These are phyloP conservation scores for Molorchus minor DNA, from an alignment of 2,888 invertebrate genomes.

Conservation along the genomic window DNA sequence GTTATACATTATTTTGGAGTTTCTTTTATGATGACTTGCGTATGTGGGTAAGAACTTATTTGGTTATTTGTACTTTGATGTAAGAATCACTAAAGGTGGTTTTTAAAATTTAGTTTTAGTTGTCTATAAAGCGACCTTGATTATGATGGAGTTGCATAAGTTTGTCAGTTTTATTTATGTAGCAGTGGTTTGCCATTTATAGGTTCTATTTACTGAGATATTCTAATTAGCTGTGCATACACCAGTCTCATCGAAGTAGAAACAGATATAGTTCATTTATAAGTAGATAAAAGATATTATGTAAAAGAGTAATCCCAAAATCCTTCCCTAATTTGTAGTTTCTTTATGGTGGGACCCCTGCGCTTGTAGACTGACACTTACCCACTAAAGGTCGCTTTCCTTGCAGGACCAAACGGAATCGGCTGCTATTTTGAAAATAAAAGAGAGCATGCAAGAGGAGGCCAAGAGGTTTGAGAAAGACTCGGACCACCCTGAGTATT, in stretches of 20 bases:
- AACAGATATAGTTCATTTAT: background rate
- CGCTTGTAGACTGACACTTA: conserved; percentile 63
- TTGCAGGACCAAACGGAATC: conserved; percentile 92
- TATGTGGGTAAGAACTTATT: conserved; percentile 23
- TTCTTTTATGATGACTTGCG: conserved; percentile 4
- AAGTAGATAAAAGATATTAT: background rate
- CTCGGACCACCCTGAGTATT: conserved; percentile 96
- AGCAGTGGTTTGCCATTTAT: background rate
- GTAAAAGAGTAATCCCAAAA: conserved; percentile 8
- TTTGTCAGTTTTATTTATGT: background rate
- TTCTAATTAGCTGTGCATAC: background rate
- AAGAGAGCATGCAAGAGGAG: conserved; percentile 99
- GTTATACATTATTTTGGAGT: conserved; percentile 1
- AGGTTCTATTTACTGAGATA: conserved; percentile 3
- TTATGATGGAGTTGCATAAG: conserved; percentile 2
- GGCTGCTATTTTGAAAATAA: conserved; percentile 99
- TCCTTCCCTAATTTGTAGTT: conserved; percentile 23
- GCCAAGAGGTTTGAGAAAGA: conserved; percentile 99
- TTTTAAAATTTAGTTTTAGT: background rate
- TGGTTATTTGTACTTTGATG: background rate
- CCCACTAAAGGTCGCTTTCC: conserved; percentile 65
- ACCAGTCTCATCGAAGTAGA: background rate
- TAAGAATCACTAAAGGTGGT: conserved; percentile 5
- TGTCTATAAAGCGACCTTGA: conserved; percentile 21
- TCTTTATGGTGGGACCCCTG: conserved; percentile 47